These are phyloP conservation scores for Poicephalus gulielmi DNA, from an alignment of 2,113 vertebrate species.

Conservation along the genomic window DNA sequence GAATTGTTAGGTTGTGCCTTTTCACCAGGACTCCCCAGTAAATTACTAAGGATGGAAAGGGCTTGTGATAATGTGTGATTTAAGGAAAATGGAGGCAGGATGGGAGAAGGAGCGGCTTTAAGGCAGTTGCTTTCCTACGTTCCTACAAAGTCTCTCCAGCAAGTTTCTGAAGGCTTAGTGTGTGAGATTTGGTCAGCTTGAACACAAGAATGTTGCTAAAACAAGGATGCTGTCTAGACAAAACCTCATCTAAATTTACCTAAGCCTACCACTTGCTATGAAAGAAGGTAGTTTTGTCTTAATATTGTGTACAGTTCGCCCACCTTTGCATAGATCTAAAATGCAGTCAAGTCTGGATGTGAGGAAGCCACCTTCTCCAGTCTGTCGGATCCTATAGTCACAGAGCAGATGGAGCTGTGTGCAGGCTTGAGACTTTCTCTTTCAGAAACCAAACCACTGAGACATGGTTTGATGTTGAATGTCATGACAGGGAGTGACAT, in stretches of 20 bases:
- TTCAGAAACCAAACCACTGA: background rate
- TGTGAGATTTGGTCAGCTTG: background rate
- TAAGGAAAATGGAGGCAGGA: background rate
- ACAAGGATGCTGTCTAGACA: background rate
- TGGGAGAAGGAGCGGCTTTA: background rate
- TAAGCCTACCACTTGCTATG: background rate
- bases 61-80: background rate
- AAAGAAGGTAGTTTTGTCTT: background rate
- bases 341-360: background rate
- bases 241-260: background rate
- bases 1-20: background rate
- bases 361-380: background rate
- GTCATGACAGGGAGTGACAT: background rate
- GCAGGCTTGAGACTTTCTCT: background rate
- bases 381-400: background rate
- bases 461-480: background rate
- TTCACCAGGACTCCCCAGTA: background rate
- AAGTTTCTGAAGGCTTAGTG: background rate
- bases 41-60: background rate
- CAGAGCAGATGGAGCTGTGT: background rate
- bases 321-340: background rate
- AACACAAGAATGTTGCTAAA: background rate
- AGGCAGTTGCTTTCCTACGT: background rate
- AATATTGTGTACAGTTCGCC: fast-evolving
- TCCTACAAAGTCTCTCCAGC: background rate